Percentiles rank a stretch among this genome's conserved stretches.
Conservation (phyloP, 2,797 vertebrate genomes). For the Gadopsis bispinosus region DNA sequence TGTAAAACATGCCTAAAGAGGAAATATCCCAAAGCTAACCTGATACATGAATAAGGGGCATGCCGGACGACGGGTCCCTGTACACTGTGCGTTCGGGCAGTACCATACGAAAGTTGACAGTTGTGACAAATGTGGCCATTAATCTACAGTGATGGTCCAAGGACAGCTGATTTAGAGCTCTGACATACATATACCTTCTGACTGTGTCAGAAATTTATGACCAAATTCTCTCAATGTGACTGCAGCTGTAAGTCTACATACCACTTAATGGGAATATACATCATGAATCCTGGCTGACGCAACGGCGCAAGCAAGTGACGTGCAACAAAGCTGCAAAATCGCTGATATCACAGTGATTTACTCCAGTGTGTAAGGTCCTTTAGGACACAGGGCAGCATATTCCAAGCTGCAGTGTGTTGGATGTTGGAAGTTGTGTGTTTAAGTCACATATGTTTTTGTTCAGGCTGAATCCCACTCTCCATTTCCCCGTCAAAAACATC, state of each 20-base stretch:
- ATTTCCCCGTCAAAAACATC: not conserved
- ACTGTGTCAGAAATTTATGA: not conserved
- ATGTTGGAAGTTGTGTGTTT: not conserved
- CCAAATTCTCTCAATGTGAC: not conserved
- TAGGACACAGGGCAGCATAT: not conserved
- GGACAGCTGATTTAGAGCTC: not conserved
- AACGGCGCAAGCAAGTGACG: not conserved
- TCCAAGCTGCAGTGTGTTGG: not conserved
- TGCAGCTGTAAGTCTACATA: not conserved
- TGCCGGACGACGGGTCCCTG: not conserved
- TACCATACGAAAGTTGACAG: not conserved
- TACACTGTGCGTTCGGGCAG: not conserved
- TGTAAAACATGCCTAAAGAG: not conserved
- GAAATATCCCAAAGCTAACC: not conserved
- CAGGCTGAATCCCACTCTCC: not conserved
- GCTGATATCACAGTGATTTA: not conserved
- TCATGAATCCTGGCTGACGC: not conserved
- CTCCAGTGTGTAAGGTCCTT: not conserved
- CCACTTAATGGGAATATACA: not conserved
- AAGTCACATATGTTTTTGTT: conserved; percentile 3
- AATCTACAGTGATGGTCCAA: not conserved
- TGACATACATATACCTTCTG: not conserved
- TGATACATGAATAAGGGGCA: not conserved
- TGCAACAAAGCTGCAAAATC: not conserved
- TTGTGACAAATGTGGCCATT: not conserved